Evolutionary conservation across 2,888 invertebrate species (phyloP).

Genomic region (Apamea monoglypha): DNA sequence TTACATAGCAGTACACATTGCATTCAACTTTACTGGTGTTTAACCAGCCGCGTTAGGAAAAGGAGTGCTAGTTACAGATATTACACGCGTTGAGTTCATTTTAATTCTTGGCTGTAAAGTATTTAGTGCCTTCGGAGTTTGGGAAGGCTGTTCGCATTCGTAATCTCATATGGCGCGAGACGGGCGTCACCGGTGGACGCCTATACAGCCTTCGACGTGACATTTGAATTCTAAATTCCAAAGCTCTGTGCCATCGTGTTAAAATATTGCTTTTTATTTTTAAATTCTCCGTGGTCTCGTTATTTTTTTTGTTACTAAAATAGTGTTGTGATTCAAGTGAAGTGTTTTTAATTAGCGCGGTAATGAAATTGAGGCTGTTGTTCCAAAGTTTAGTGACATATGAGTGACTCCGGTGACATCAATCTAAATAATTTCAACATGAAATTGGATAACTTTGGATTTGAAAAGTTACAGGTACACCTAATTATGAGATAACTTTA

Average conservation of each 20-base stretch:
- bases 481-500: constrained; percentile 80
- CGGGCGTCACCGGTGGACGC: constrained; percentile 84
- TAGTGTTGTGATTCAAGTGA: constrained; percentile 38
- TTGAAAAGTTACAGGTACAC: constrained; percentile 86
- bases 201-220: constrained; percentile 75
- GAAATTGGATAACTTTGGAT: constrained; percentile 89
- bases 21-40: constrained; percentile 69
- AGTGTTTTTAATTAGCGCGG: constrained; percentile 15
- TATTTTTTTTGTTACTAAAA: constrained; percentile 32
- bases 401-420: constrained; percentile 55
- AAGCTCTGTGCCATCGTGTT: constrained; percentile 26
- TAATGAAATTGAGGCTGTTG: constrained; percentile 55
- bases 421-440: constrained; percentile 74
- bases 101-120: constrained; percentile 74
- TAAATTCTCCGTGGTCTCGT: not conserved
- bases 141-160: constrained; percentile 70
- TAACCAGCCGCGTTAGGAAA: constrained; percentile 76
- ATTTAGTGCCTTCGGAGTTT: constrained; percentile 76
- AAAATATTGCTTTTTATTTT: constrained; percentile 14
- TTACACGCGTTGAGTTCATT: constrained; percentile 73
- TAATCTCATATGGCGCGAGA: constrained; percentile 83
- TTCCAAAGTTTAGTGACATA: constrained; percentile 62
- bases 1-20: constrained; percentile 76
- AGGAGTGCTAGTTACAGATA: constrained; percentile 71
- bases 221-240: constrained; percentile 66